Percentiles rank a stretch among this genome's conserved stretches.
Evolutionary conservation across 2,888 invertebrate species (phyloP).

Genomic region (Agonopterix alstromeriana): DNA sequence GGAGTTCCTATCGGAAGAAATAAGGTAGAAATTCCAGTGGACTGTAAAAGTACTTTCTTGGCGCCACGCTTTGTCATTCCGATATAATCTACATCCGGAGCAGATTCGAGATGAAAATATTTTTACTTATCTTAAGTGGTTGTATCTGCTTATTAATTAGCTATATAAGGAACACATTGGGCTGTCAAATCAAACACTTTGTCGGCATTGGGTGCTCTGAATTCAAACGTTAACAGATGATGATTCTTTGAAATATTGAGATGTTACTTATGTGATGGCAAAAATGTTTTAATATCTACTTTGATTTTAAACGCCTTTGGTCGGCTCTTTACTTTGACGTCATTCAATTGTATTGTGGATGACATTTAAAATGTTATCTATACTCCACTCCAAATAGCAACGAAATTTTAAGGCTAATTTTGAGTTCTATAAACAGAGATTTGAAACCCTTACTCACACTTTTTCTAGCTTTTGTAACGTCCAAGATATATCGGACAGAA

Average conservation of each 20-base stretch:
- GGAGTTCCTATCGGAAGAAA: background rate
- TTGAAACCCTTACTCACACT: no score
- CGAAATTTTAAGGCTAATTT: no score
- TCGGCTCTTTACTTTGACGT: no score
- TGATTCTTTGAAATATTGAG: slow-evolving; percentile 53
- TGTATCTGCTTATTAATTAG: slow-evolving; percentile 77
- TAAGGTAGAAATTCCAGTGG: slow-evolving; percentile 22
- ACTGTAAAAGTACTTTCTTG: slow-evolving; percentile 31
- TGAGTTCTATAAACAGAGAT: no score
- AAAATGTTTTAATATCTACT: slow-evolving; percentile 10
- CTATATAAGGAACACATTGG: slow-evolving; percentile 59
- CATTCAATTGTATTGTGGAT: slow-evolving; percentile 10
- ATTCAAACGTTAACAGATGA: slow-evolving; percentile 50
- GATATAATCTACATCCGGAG: slow-evolving; percentile 75
- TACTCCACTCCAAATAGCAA: no score
- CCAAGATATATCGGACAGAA: no score
- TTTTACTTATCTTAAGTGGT: slow-evolving; percentile 76
- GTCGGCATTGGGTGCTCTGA: slow-evolving; percentile 45
- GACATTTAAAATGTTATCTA: slow-evolving; percentile 13
- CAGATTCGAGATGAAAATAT: slow-evolving; percentile 75
- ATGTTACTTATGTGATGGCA: slow-evolving; percentile 13
- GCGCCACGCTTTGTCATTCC: slow-evolving; percentile 75
- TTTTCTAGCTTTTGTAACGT: no score
- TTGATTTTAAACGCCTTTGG: background rate
- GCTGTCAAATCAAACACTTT: slow-evolving; percentile 73